Percentiles rank a stretch among this genome's conserved stretches.
Conservation (phyloP, 37 sponge, comb jelly and placozoan species). For the Diacarnus erythraeanus region DNA sequence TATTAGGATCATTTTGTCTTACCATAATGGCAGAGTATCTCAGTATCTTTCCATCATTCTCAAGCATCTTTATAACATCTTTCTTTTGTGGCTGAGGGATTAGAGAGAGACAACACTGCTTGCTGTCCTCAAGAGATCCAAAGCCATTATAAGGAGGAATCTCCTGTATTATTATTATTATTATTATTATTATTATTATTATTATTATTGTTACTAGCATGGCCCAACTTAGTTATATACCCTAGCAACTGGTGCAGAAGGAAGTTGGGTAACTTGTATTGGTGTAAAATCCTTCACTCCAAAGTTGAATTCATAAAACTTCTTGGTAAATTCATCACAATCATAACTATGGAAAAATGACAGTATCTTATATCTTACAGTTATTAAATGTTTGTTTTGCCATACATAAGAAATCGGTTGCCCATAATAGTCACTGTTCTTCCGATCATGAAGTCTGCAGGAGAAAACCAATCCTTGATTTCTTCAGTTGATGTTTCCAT, state of each 20-base stretch:
- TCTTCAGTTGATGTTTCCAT: slow-evolving; percentile 91
- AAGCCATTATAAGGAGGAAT: slow-evolving; percentile 97
- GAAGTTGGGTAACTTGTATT: slow-evolving; percentile 29
- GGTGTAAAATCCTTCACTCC: slow-evolving; percentile 67
- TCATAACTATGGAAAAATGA: slow-evolving; percentile 62
- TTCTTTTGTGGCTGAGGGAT: slow-evolving; percentile 99
- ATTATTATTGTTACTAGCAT: not conserved
- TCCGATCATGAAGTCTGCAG: slow-evolving; percentile 87
- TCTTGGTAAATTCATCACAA: slow-evolving; percentile 92
- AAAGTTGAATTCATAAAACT: slow-evolving; percentile 75
- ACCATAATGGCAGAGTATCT: slow-evolving; percentile 92
- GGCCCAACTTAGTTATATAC: slow-evolving; percentile 14
- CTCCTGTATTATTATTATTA: slow-evolving; percentile 26
- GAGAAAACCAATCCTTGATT: slow-evolving; percentile 90
- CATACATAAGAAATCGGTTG: slow-evolving; percentile 87
- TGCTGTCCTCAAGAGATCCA: slow-evolving; percentile 94
- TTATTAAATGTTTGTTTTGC: not conserved
- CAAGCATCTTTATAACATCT: slow-evolving; percentile 96
- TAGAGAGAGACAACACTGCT: slow-evolving; percentile 90
- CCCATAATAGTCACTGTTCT: slow-evolving; percentile 86
- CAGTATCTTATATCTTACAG: too few species aligned
- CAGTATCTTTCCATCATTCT: slow-evolving; percentile 92
- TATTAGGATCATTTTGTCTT: slow-evolving; percentile 12
- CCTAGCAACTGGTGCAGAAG: slow-evolving; percentile 30
- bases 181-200: not conserved